These are phyloP conservation scores for Gallinago stenura DNA, from an alignment of 2,797 vertebrate genomes.

Conservation along the genomic window DNA sequence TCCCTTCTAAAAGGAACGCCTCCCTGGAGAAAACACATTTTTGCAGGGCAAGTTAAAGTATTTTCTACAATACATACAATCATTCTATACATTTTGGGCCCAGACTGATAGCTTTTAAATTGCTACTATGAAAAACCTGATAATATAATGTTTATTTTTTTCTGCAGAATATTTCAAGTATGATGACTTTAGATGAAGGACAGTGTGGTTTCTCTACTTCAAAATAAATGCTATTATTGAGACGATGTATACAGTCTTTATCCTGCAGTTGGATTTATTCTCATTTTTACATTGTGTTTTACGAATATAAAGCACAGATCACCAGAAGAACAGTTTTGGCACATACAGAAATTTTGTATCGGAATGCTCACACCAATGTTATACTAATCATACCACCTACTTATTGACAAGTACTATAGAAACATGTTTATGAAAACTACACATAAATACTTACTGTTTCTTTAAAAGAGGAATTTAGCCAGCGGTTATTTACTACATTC, in stretches of 20 bases:
- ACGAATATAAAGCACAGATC: neutral
- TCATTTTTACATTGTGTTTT: neutral
- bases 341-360: neutral
- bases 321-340: fast-evolving
- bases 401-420: neutral
- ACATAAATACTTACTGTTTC: conserved; percentile 87
- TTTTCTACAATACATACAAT: neutral
- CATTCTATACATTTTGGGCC: neutral
- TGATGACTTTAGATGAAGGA: neutral
- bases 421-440: neutral
- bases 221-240: neutral
- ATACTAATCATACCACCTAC: neutral
- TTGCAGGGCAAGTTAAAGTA: neutral
- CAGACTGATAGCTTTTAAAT: neutral
- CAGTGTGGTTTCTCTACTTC: neutral
- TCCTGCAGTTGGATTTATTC: neutral
- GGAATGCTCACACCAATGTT: neutral
- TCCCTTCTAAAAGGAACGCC: neutral
- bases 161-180: neutral
- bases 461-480: conserved; percentile 97
- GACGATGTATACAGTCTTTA: neutral
- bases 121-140: neutral
- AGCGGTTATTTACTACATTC: conserved; percentile 96
- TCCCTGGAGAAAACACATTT: neutral
- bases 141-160: neutral